Percentiles rank a stretch among this genome's conserved stretches.
Conservation (phyloP, 2,797 vertebrate species). For the Halcyon leucocephala region DNA sequence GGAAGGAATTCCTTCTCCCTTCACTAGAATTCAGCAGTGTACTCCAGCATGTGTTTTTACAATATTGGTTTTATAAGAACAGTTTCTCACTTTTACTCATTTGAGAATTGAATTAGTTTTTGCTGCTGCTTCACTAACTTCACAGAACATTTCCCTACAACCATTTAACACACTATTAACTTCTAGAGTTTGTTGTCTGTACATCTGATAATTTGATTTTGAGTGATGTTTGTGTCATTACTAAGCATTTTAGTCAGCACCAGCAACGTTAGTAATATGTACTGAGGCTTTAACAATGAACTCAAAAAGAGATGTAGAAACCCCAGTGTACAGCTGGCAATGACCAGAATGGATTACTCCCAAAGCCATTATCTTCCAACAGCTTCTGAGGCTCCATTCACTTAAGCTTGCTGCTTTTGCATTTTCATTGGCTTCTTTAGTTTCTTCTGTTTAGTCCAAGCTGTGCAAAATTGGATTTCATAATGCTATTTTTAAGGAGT, state of each 20-base stretch:
- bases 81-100: constrained; percentile 78
- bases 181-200: constrained; percentile 79
- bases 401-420: constrained; percentile 47
- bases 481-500: neutral
- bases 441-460: constrained; percentile 48
- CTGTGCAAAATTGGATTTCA: constrained; percentile 20
- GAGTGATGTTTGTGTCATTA: constrained; percentile 87
- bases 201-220: constrained; percentile 87
- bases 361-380: constrained; percentile 44
- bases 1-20: constrained; percentile 16
- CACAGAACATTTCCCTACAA: constrained; percentile 84
- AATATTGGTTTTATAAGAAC: constrained; percentile 70
- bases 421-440: constrained; percentile 16
- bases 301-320: constrained; percentile 53
- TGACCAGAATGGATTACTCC: constrained; percentile 52
- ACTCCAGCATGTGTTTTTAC: constrained; percentile 61
- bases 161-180: constrained; percentile 86
- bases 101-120: constrained; percentile 83
- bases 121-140: constrained; percentile 80
- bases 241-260: constrained; percentile 82
- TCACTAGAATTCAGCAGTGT: constrained; percentile 4
- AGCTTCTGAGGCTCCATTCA: constrained; percentile 54
- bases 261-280: constrained; percentile 62
- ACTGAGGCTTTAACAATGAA: constrained; percentile 59
- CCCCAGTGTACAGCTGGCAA: neutral